A percentile compares a stretch with the other conserved stretches of the same genome.
Conservation (phyloP, 2,797 vertebrate genomes). For the Harpagifer antarcticus region DNA sequence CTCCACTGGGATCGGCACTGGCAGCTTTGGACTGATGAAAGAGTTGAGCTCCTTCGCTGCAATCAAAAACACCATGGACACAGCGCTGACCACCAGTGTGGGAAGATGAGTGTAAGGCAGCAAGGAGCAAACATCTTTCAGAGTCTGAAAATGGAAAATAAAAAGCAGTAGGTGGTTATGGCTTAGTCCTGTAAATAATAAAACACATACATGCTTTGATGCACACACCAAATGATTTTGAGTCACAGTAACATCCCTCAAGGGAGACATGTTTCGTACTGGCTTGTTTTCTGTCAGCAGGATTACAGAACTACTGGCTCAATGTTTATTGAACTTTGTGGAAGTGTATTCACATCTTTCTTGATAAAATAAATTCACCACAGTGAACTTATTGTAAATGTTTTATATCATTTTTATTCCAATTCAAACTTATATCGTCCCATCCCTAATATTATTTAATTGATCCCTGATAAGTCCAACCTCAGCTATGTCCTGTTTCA, state of each 20-base stretch:
- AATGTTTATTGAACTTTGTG: too few relatives aligned
- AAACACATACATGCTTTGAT: slow-evolving; percentile 1
- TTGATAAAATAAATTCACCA: too few relatives aligned
- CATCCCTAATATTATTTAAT: too few relatives aligned
- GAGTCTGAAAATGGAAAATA: slow-evolving; percentile 79
- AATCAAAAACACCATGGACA: slow-evolving; percentile 87
- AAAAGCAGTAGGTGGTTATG: slow-evolving; percentile 7
- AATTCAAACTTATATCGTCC: too few relatives aligned
- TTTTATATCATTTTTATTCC: too few relatives aligned
- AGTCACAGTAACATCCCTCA: background rate
- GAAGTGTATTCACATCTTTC: too few relatives aligned
- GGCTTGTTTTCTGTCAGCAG: too few relatives aligned
- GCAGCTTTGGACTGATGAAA: slow-evolving; percentile 84
- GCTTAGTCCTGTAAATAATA: background rate
- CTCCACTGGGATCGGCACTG: slow-evolving; percentile 93
- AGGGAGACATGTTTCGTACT: too few relatives aligned
- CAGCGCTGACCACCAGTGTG: slow-evolving; percentile 86
- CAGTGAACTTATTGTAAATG: too few relatives aligned
- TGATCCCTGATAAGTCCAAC: too few relatives aligned
- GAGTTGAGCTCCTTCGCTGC: slow-evolving; percentile 91
- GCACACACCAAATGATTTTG: background rate
- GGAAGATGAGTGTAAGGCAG: slow-evolving; percentile 88
- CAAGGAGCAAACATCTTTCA: slow-evolving; percentile 88
- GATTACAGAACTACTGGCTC: too few relatives aligned
- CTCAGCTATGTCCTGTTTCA: too few relatives aligned